phyloP scores from a whole-genome alignment of 2,888 invertebrate genomes.

The Drosophila demipolita region DNA sequence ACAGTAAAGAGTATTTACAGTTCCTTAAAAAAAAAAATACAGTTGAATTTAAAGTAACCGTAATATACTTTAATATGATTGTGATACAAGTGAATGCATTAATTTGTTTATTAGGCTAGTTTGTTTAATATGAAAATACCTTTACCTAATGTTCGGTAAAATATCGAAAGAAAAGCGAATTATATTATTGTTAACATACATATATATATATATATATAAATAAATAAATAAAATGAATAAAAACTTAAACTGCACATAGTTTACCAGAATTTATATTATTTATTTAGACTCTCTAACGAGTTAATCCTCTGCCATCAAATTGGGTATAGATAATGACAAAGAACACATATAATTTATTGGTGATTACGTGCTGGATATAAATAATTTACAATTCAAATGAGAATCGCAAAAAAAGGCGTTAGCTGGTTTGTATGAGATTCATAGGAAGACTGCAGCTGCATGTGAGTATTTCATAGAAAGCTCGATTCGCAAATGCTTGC shows the following conservation, averaged over 20 bases:
- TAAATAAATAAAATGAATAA: background rate
- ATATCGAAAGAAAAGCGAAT: background rate
- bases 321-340: background rate
- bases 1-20: background rate
- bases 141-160: background rate
- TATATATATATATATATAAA: too few species aligned
- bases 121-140: background rate
- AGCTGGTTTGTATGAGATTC: background rate
- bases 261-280: too few species aligned
- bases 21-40: background rate
- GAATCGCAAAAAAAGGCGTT: conserved; percentile 13
- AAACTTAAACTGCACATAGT: too few species aligned
- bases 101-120: background rate
- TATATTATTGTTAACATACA: fast-evolving
- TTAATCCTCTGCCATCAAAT: too few species aligned
- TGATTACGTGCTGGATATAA: background rate
- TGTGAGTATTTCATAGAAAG: conserved; percentile 18
- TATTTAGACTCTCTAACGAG: too few species aligned
- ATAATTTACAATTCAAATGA: background rate
- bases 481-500: conserved; percentile 9
- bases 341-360: background rate
- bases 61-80: background rate
- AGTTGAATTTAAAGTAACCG: background rate
- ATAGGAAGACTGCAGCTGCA: conserved; percentile 4
- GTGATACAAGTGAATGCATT: background rate